phyloP scores from a whole-genome alignment of 1,140 invertebrate species.

The Eriocheir sinensis region DNA sequence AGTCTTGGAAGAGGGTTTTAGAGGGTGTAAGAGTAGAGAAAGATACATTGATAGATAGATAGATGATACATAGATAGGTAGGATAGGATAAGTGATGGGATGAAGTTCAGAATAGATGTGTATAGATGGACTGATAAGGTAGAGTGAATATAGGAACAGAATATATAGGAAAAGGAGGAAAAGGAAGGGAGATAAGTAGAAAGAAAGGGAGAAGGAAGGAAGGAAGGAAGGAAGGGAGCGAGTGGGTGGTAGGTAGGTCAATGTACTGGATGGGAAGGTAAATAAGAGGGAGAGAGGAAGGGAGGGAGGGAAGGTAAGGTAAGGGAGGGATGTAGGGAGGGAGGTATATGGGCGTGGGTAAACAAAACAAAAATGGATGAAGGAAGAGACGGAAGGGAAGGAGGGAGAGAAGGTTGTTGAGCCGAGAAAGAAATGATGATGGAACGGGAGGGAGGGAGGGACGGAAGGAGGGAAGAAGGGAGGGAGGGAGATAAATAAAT shows the following conservation, averaged over 20 bases:
- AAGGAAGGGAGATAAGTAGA: not conserved
- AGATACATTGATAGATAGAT: not conserved
- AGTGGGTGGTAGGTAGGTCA: not conserved
- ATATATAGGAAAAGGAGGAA: not conserved
- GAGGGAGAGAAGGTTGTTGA: not conserved
- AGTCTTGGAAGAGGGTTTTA: not conserved
- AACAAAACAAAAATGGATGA: not conserved
- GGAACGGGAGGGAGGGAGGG: not conserved
- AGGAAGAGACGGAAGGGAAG: not conserved
- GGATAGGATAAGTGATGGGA: not conserved
- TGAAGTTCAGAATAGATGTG: not conserved
- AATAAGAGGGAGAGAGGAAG: not conserved
- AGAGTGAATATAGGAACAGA: not conserved
- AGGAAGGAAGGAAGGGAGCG: not conserved
- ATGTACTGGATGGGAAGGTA: not conserved
- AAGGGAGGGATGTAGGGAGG: not conserved
- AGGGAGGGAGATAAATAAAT: no score
- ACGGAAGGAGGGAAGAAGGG: not conserved
- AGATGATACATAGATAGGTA: not conserved
- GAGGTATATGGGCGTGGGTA: not conserved
- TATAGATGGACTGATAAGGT: not conserved
- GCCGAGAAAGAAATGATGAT: not conserved
- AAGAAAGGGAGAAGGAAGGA: not conserved
- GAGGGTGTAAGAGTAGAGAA: not conserved
- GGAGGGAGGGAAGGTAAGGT: not conserved